Conservation (phyloP, 1,140 invertebrate genomes). For the Schlechtendalia chinensis region DNA sequence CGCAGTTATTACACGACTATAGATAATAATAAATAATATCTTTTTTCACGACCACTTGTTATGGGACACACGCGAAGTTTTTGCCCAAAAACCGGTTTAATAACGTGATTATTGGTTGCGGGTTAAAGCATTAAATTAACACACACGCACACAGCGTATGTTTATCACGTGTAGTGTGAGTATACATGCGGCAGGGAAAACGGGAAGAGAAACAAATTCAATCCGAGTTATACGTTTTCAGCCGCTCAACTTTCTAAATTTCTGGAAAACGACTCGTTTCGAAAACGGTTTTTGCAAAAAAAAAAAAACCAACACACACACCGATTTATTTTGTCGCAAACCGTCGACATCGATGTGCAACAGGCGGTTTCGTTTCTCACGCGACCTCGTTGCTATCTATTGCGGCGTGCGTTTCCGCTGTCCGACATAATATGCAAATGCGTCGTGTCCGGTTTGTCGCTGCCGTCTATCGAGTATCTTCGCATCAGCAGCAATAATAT, state of each 20-base stretch:
- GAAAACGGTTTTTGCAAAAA: not conserved
- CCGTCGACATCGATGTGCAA: not conserved
- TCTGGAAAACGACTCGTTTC: no score
- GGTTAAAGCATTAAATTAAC: not conserved
- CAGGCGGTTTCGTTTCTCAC: not conserved
- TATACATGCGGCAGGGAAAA: not conserved
- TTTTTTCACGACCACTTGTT: conserved; percentile 5
- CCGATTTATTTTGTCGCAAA: not conserved
- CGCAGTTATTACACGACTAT: not conserved
- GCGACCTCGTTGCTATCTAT: not conserved
- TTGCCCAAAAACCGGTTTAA: conserved; percentile 52
- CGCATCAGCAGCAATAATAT: not conserved
- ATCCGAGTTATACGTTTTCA: not conserved
- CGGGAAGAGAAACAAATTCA: conserved; percentile 13
- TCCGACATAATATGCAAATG: not conserved
- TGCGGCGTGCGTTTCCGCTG: not conserved
- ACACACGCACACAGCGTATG: not conserved
- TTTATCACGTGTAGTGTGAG: no score
- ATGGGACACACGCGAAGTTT: conserved; percentile 6
- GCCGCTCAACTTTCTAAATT: conserved; percentile 19
- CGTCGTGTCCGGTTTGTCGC: not conserved
- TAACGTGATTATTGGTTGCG: not conserved
- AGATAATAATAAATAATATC: not conserved
- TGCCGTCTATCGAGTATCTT: not conserved
- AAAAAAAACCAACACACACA: not conserved